Base-by-base conservation (phyloP, 2,113 vertebrate species). In the Pelecanoides urinatrix region DNA sequence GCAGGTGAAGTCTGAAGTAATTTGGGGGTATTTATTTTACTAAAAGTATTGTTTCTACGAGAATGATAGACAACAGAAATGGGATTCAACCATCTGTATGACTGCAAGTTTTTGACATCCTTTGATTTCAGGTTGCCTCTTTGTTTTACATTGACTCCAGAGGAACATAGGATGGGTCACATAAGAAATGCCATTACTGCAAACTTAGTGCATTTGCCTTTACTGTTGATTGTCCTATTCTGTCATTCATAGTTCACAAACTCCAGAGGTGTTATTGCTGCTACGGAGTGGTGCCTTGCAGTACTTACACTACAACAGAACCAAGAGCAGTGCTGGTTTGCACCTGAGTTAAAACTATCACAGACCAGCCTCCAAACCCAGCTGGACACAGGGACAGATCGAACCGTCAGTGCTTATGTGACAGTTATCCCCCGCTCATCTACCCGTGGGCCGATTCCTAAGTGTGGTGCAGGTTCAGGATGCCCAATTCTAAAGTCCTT, bases 381-480 rank as follows among this genome's bases (percentile, higher is more conserved):
- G 11, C 0, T 50, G 53, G 38, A 36, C 29, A 29, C 0, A 1
- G 19, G 73, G 50, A 55, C 19, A 62, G 27, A n/a, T 30, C 0
- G 5, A n/a, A 67, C 27, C 1, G 1, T 16, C 52, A 63, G 45
- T 27, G n/a, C 53, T 86, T 50, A 34, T 0, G 0, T 16, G 59
- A 49, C n/a, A 55, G 11, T 50, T 75, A 26, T 10, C 55, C 17
- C 62, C 55, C 6, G 1, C 13, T 55, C n/a, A 3, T 3, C 17
- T 61, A 63, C 44, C 65, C 6, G 1, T 23, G 40, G 70, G 36
- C 74, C 5, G 4, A 67, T 47, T 75, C 49, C 70, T 4, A 2
- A 5, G 2, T 17, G 17, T 29, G 62, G 65, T 49, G 52, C 65
- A 65, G 30, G 66, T 47, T 92, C 44, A 68, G 21, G 66, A 72